A percentile compares a stretch with the other conserved stretches of the same genome.
Conservation (phyloP, 2,888 invertebrate genomes). For the Drosophila falleni region DNA sequence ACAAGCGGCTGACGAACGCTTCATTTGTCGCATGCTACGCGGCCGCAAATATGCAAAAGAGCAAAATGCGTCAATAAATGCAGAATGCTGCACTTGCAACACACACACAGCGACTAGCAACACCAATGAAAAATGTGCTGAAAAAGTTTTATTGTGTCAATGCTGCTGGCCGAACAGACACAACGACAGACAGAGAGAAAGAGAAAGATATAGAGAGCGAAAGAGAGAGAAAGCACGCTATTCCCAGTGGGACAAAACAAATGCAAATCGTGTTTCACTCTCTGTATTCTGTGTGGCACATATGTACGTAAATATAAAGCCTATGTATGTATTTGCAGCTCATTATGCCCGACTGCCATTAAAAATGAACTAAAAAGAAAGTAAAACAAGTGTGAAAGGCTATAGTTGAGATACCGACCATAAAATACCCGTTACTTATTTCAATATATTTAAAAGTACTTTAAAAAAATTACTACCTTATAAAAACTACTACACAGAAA, state of each 20-base stretch:
- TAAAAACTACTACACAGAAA: no score
- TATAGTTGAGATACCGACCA: no score
- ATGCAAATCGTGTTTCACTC: constrained; percentile 48
- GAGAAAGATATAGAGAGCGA: neutral
- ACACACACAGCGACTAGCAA: constrained; percentile 23
- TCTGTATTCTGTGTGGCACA: neutral
- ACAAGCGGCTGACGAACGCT: constrained; percentile 49
- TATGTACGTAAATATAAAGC: neutral
- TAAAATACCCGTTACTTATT: no score
- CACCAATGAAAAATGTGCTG: constrained; percentile 58
- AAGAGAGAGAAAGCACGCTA: constrained; percentile 16
- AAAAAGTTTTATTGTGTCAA: constrained; percentile 78
- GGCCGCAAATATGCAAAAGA: constrained; percentile 73
- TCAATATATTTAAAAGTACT: no score
- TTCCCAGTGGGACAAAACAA: constrained; percentile 63
- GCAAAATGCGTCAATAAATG: constrained; percentile 78
- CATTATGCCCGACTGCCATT: constrained; percentile 70
- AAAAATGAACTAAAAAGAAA: constrained; percentile 47
- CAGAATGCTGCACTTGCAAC: constrained; percentile 61
- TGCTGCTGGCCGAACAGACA: constrained; percentile 67
- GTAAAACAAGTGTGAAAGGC: neutral
- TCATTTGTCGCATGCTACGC: constrained; percentile 62
- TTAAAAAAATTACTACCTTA: no score
- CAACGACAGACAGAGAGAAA: neutral
- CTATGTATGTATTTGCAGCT: constrained; percentile 32